Evolutionary conservation across 2,888 invertebrate species (phyloP), one percentile per base, ranked within the genome.

Genomic region (Exocentrus adspersus): DNA sequence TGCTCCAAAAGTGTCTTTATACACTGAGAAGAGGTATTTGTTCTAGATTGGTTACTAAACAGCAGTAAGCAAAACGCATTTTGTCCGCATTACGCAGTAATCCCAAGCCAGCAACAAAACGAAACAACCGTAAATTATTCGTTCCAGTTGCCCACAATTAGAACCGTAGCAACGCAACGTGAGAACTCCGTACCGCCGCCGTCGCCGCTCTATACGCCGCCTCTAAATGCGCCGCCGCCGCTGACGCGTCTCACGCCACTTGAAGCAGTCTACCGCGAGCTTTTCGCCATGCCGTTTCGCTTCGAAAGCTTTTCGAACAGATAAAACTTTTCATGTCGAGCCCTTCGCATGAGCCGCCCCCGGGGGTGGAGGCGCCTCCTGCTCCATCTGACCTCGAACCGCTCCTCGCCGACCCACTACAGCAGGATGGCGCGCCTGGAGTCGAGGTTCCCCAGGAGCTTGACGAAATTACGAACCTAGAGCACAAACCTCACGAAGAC

Each of bases 361-460:
- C 77, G 20, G 45, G 64, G 67, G 62, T 62, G 62, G 56, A 54
- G 43, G 62, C 57, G 21, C 57, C 84, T 60, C 81, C 79, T 41
- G 79, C 80, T 61, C 84, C 84, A 77, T 84, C 83, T 6, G 83
- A 82, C 53, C 83, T 83, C 74, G 85, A 79, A 73, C 84, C 83
- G 65, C 77, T 69, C 4, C 84, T 84, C 72, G 83, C 82, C 62
- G 74, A 72, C 48, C 80, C 65, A 65, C 57, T 30, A 10, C 58
- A 32, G 14, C 45, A 17, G 28, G 24, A 19, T 16, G 84, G 72
- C 84, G 82, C 74, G 84, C 79, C 75, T 84, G 83, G 83, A 68
- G 81, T 84, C 73, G 84, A 80, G 51, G 83, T 82, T 59, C 68
- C 48, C 64, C 59, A 46, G 17, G 48, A 60, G 30, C 52, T 60